Conservation (phyloP, 1,140 invertebrate genomes). For the Drosophila parvula region DNA sequence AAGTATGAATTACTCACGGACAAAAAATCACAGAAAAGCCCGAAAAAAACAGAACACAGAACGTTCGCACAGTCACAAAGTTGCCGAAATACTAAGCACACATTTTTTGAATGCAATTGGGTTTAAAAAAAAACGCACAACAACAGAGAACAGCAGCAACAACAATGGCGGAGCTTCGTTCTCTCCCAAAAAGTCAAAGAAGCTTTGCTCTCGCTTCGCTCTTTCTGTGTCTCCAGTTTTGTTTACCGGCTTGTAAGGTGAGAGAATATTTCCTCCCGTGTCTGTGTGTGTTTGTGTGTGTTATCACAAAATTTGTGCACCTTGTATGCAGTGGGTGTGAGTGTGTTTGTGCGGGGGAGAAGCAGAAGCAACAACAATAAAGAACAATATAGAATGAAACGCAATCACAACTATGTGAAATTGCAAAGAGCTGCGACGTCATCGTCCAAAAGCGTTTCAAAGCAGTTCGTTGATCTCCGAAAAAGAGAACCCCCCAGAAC, state of each 20-base stretch:
- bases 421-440: constrained; percentile 64
- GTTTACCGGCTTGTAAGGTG: constrained; percentile 67
- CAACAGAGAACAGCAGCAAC: constrained; percentile 33
- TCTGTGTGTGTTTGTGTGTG: constrained; percentile 17
- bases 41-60: constrained; percentile 53
- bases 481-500: constrained; percentile 11
- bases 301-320: constrained; percentile 77
- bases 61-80: constrained; percentile 76
- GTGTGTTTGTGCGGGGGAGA: constrained; percentile 15
- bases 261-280: neutral
- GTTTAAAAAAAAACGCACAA: constrained; percentile 53
- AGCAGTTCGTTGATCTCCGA: constrained; percentile 75
- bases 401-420: constrained; percentile 73
- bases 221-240: constrained; percentile 45
- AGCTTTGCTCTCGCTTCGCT: constrained; percentile 50
- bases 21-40: constrained; percentile 64
- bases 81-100: constrained; percentile 80
- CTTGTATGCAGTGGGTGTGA: constrained; percentile 31
- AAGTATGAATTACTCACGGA: constrained; percentile 51
- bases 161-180: constrained; percentile 42
- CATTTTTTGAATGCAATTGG: constrained; percentile 77
- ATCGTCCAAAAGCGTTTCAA: constrained; percentile 69
- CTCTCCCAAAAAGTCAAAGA: constrained; percentile 29
- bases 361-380: constrained; percentile 29
- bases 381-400: constrained; percentile 50